Conservation (phyloP, 2,113 vertebrate genomes). For the Erinaceus europaeus region DNA sequence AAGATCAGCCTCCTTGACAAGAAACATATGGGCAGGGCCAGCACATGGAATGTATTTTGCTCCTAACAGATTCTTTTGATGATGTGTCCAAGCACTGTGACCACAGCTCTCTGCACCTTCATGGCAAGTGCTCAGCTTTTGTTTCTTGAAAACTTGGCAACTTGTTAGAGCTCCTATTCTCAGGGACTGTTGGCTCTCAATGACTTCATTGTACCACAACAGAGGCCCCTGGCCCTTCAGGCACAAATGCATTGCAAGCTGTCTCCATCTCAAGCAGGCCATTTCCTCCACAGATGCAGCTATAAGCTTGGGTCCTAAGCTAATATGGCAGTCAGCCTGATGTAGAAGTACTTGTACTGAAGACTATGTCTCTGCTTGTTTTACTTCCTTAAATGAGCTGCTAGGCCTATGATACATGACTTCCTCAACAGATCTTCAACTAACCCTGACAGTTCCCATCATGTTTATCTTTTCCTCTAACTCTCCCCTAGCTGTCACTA, state of each 20-base stretch:
- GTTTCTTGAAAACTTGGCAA: slow-evolving; percentile 47
- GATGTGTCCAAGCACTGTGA: slow-evolving; percentile 59
- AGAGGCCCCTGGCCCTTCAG: neutral
- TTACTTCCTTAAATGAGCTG: neutral
- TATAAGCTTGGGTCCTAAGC: neutral
- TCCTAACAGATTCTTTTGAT: slow-evolving; percentile 69
- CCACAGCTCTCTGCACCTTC: slow-evolving; percentile 59
- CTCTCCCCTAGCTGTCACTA: neutral
- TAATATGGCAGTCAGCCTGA: neutral
- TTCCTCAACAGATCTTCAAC: neutral
- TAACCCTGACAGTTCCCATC: neutral
- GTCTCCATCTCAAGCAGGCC: slow-evolving; percentile 11
- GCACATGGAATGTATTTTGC: slow-evolving; percentile 75
- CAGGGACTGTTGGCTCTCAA: neutral
- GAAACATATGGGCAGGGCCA: slow-evolving; percentile 71
- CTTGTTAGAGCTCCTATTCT: neutral
- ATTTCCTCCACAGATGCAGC: neutral
- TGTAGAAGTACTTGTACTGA: neutral
- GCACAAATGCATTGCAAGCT: neutral
- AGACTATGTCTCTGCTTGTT: neutral
- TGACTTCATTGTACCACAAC: slow-evolving; percentile 30
- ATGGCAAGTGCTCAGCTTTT: slow-evolving; percentile 53
- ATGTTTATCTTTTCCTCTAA: neutral
- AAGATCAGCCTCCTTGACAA: slow-evolving; percentile 69
- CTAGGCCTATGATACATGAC: neutral